Evolutionary conservation across 1,140 invertebrate genomes (phyloP).

Genomic region (Drosophila ambigua): DNA sequence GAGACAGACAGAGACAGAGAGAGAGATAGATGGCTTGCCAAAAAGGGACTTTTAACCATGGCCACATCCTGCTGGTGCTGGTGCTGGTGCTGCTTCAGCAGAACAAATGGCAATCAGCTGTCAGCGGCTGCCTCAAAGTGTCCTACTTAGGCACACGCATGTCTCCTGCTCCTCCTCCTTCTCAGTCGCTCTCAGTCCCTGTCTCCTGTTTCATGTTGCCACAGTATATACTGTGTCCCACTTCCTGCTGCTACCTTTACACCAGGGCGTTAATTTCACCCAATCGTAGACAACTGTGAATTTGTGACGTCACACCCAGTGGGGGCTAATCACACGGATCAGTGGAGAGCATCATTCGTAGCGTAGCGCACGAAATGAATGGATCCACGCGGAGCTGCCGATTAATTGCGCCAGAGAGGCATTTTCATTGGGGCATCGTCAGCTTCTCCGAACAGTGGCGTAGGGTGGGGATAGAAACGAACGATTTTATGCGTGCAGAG

Average conservation of each 20-base stretch:
- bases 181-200: constrained; percentile 17
- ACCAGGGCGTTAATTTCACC: constrained; percentile 41
- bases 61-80: constrained; percentile 48
- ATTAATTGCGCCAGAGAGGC: constrained; percentile 70
- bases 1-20: not conserved
- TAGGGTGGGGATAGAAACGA: no score
- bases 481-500: no score
- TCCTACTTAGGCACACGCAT: constrained; percentile 66
- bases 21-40: not conserved
- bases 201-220: constrained; percentile 12
- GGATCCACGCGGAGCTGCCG: constrained; percentile 55
- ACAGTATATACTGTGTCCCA: constrained; percentile 16
- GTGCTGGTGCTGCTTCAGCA: not conserved
- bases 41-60: constrained; percentile 17
- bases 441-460: constrained; percentile 9
- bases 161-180: not conserved
- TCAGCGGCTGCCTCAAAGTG: constrained; percentile 53
- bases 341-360: constrained; percentile 1
- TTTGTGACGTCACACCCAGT: constrained; percentile 52
- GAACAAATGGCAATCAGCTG: constrained; percentile 62
- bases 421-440: constrained; percentile 66
- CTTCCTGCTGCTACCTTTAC: constrained; percentile 42
- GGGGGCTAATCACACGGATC: constrained; percentile 33
- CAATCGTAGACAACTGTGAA: constrained; percentile 41
- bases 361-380: constrained; percentile 39